phyloP scores from a whole-genome alignment of 2,888 invertebrate genomes.

The Pilophorus perplexus region DNA sequence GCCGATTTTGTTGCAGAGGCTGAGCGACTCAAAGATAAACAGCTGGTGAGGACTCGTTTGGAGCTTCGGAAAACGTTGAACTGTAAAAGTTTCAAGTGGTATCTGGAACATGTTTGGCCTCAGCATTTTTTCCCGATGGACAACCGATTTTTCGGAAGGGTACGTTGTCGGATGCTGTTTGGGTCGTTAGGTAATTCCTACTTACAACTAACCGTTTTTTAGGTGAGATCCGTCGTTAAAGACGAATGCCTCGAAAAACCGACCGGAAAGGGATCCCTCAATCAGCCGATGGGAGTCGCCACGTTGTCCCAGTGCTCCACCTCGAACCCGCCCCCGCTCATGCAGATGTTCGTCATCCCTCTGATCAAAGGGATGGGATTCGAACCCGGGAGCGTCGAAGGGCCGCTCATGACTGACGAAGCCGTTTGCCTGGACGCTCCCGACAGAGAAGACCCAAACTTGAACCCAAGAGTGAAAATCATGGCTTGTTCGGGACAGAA shows the following conservation, averaged over 20 bases:
- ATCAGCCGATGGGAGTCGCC: constrained; percentile 70
- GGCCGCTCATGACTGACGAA: constrained; percentile 78
- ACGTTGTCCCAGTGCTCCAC: constrained; percentile 64
- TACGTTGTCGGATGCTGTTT: too few species aligned
- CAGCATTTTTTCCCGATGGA: constrained; percentile 91
- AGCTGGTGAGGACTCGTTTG: constrained; percentile 62
- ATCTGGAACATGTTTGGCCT: constrained; percentile 91
- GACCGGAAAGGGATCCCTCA: constrained; percentile 59
- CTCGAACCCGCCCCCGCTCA: constrained; percentile 56
- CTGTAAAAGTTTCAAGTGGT: constrained; percentile 73
- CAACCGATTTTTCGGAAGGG: constrained; percentile 86
- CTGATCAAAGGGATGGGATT: constrained; percentile 5
- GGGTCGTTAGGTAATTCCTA: too few species aligned
- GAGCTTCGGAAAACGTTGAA: constrained; percentile 56
- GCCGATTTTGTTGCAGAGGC: constrained; percentile 56
- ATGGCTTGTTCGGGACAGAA: constrained; percentile 67
- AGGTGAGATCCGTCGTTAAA: constrained; percentile 59
- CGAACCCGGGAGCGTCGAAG: constrained; percentile 28
- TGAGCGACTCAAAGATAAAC: constrained; percentile 59
- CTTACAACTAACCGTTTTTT: constrained; percentile 36
- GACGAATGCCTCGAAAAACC: constrained; percentile 65
- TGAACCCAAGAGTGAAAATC: constrained; percentile 64
- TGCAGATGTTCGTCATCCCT: constrained; percentile 69
- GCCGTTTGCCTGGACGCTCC: constrained; percentile 79
- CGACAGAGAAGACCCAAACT: constrained; percentile 53